Percentiles rank a stretch among this genome's conserved stretches.
Conservation (phyloP, 2,888 invertebrate genomes). For the Acanthococcus lagerstroemiae region DNA sequence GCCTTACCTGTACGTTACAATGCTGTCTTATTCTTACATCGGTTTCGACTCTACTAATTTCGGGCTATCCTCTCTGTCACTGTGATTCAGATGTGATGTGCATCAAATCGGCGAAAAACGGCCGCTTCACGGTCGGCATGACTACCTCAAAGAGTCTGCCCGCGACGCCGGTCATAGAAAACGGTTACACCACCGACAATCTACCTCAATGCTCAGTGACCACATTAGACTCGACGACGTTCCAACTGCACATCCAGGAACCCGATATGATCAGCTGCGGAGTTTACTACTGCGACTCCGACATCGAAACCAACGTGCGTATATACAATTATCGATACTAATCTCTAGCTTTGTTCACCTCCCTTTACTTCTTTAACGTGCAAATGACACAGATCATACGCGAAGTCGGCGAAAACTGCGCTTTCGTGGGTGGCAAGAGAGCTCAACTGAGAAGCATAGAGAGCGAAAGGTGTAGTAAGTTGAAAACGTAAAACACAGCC, state of each 20-base stretch:
- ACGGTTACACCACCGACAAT: conserved; percentile 5
- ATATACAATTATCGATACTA: too few relatives aligned
- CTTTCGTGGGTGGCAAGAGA: too few relatives aligned
- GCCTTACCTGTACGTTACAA: background rate
- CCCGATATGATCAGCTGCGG: conserved; percentile 19
- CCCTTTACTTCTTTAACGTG: too few relatives aligned
- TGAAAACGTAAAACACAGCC: too few relatives aligned
- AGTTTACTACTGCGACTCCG: conserved; percentile 18
- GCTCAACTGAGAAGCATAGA: too few relatives aligned
- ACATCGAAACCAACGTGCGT: conserved; percentile 14
- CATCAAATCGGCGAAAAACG: conserved; percentile 11
- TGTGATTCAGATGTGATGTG: conserved; percentile 10
- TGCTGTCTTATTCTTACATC: background rate
- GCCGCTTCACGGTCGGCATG: conserved; percentile 6
- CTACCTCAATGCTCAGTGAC: conserved; percentile 24
- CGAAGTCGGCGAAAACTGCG: too few relatives aligned
- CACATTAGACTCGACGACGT: conserved; percentile 15
- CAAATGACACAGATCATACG: too few relatives aligned
- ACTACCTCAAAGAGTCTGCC: conserved; percentile 3
- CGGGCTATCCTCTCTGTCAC: background rate
- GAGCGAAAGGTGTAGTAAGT: too few relatives aligned
- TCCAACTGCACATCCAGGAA: conserved; percentile 12
- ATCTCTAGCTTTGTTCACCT: too few relatives aligned
- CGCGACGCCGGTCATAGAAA: conserved; percentile 1
- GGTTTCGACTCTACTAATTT: background rate